These are phyloP conservation scores for Sorex araneus DNA, from an alignment of 2,113 vertebrate genomes.

Conservation along the genomic window DNA sequence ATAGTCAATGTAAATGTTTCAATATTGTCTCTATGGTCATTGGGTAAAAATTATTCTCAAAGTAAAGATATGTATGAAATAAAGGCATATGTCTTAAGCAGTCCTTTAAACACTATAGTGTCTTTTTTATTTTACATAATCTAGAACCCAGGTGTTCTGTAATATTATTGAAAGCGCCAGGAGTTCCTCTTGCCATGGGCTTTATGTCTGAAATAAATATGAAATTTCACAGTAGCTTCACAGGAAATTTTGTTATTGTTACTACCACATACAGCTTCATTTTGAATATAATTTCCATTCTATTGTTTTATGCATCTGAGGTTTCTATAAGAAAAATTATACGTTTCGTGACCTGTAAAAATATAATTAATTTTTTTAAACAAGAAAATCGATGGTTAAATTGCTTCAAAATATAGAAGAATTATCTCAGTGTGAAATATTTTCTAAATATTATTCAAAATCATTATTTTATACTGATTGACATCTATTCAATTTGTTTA, in stretches of 20 bases:
- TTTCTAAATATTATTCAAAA: background rate
- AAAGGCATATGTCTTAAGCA: background rate
- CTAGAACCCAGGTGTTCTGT: background rate
- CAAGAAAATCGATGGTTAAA: background rate
- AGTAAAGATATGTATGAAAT: background rate
- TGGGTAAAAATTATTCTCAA: background rate
- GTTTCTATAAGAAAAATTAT: slow-evolving; percentile 6
- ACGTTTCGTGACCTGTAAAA: background rate
- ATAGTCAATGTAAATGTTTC: background rate
- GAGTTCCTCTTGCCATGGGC: background rate
- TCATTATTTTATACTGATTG: no score
- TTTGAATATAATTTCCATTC: background rate
- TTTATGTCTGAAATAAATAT: slow-evolving; percentile 62
- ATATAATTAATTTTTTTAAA: background rate
- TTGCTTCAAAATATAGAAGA: background rate
- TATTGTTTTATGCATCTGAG: background rate
- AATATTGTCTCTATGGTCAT: background rate
- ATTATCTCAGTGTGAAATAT: background rate
- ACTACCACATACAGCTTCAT: background rate
- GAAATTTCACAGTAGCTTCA: background rate
- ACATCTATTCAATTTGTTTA: no score
- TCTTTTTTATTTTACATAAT: background rate
- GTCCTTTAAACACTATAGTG: background rate
- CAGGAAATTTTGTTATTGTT: background rate
- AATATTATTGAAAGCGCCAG: background rate